Conservation (phyloP, 2,888 invertebrate genomes). For the Iphiclides podalirius region DNA sequence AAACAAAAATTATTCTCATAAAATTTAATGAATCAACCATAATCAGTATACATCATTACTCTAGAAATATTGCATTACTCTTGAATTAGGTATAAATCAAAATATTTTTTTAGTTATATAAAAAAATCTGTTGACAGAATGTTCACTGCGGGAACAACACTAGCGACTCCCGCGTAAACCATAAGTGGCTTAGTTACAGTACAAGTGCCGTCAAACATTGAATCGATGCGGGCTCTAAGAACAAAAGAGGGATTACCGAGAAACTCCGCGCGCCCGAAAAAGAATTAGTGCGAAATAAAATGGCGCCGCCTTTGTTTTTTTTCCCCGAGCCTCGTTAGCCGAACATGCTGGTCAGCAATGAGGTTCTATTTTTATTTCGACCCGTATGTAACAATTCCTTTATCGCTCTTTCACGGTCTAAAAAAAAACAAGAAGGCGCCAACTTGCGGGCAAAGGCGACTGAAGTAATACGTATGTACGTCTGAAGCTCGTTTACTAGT, state of each 20-base stretch:
- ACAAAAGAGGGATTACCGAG: slow-evolving; percentile 65
- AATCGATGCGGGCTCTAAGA: slow-evolving; percentile 67
- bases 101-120: no score
- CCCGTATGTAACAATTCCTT: slow-evolving; percentile 31
- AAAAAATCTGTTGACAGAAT: no score
- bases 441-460: slow-evolving; percentile 5
- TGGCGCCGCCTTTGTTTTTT: slow-evolving; percentile 32
- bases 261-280: slow-evolving; percentile 41
- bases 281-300: slow-evolving; percentile 48
- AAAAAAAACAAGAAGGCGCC: slow-evolving; percentile 11
- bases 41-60: no score
- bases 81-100: no score
- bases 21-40: no score
- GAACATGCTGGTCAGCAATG: slow-evolving; percentile 37
- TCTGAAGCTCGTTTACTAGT: not conserved
- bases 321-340: slow-evolving; percentile 37
- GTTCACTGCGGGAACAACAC: slow-evolving; percentile 7
- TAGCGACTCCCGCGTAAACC: slow-evolving; percentile 41
- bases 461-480: no score
- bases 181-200: slow-evolving; percentile 75
- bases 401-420: slow-evolving; percentile 15
- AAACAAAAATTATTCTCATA: no score
- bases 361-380: slow-evolving; percentile 30
- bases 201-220: slow-evolving; percentile 65
- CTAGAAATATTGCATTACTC: no score